These are phyloP conservation scores for Megamerina dolium DNA, from an alignment of 2,888 invertebrate species.

Conservation along the genomic window DNA sequence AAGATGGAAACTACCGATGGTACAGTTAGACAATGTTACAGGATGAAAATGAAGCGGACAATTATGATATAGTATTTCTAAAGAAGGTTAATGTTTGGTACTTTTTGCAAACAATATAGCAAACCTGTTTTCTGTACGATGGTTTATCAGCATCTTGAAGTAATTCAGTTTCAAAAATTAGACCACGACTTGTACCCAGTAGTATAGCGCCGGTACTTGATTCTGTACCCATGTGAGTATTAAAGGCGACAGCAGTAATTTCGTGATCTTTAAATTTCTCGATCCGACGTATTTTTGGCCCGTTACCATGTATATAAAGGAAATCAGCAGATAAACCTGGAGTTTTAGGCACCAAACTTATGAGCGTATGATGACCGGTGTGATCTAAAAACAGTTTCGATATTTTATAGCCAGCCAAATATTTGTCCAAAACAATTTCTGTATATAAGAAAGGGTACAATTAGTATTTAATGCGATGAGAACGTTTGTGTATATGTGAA, in stretches of 20 bases:
- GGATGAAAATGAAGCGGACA: too few species aligned
- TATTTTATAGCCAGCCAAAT: slow-evolving; percentile 41
- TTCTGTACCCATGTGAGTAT: slow-evolving; percentile 64
- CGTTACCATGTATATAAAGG: slow-evolving; percentile 72
- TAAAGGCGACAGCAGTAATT: slow-evolving; percentile 90
- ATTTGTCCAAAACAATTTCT: slow-evolving; percentile 45
- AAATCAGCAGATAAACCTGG: slow-evolving; percentile 60
- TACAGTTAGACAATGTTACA: too few species aligned
- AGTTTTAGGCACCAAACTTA: slow-evolving; percentile 59
- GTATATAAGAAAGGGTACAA: slow-evolving; percentile 1
- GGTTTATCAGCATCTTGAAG: slow-evolving; percentile 75
- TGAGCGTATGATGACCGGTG: slow-evolving; percentile 76
- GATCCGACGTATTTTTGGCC: slow-evolving; percentile 63
- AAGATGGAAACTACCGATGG: slow-evolving; percentile 61
- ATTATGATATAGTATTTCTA: too few species aligned
- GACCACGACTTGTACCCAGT: slow-evolving; percentile 82
- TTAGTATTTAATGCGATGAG: too few species aligned
- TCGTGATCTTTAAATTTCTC: slow-evolving; percentile 58
- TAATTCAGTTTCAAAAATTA: slow-evolving; percentile 86
- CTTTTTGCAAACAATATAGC: slow-evolving; percentile 17
- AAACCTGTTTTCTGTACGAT: slow-evolving; percentile 81
- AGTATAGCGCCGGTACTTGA: slow-evolving; percentile 75
- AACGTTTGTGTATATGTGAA: background rate
- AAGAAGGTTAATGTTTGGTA: too few species aligned
- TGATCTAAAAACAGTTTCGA: slow-evolving; percentile 62